Evolutionary conservation across 2,797 vertebrate species (phyloP), one percentile per base, ranked within the genome.

Genomic region (Leucoraja ocellata): DNA sequence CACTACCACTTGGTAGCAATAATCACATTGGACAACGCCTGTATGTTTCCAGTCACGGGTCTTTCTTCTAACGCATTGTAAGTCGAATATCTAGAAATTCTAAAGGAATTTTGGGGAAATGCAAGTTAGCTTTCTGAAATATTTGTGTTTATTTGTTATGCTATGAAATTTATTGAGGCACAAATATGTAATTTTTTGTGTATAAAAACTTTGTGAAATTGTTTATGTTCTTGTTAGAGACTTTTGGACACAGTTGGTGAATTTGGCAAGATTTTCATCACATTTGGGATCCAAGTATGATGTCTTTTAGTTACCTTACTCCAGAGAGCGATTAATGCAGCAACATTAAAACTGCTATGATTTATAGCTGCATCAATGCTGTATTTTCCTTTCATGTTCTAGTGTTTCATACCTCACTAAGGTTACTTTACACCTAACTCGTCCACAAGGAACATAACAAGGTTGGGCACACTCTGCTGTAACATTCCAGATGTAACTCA

Each of bases 1-100:
- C 95, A 93, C 23, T 95, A 93, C 80, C 95, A 71, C 93, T 96
- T 96, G 94, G 94, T 94, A 93, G 39, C 93, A 94, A 94, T 95
- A 95, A 95, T 95, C 94, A 94, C 93, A 93, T 95, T 94, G 96
- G 96, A 94, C 96, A 96, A 91, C 95, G 95, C 94, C 94, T 96
- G 25, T 95, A 94, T 93, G 93, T 95, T 94, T 95, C 94, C 94
- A 96, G 95, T 96, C 96, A 97, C 95, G 94, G 95, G 94, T 94
- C 94, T 93, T 96, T 96, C 94, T 96, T 96, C 95, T 96, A 95
- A 95, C 94, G 36, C 63, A 78, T 36, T 81, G 21, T 65, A 65
- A 77, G n/a, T 81, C 10, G 77, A 39, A 81, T 93, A 71, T 36
- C 18, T 32, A 36, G 32, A 65, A 36, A 81, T 93, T 65, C 77